A percentile compares a stretch with the other conserved stretches of the same genome.
Conservation (phyloP, 35 echinoderm and acorn worm species). For the Heliocidaris tuberculata region DNA sequence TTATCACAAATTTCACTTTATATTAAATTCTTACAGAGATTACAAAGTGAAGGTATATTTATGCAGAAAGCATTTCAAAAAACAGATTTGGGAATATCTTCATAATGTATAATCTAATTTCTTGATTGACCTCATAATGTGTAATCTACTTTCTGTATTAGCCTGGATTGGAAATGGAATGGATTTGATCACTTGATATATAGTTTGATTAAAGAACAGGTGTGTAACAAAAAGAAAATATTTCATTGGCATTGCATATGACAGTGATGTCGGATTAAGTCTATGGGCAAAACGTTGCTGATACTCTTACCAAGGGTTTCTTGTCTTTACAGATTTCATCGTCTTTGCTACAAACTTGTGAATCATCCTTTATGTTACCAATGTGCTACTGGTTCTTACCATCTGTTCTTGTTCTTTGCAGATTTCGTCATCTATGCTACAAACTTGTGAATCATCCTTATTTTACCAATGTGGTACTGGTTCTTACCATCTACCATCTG, state of each 20-base stretch:
- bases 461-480: constrained; percentile 93
- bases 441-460: constrained; percentile 82
- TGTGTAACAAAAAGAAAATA: too few species aligned
- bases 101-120: too few species aligned
- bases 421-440: constrained; percentile 82
- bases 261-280: too few species aligned
- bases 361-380: too few species aligned
- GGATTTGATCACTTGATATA: background rate
- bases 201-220: background rate
- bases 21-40: background rate
- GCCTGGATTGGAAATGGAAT: background rate
- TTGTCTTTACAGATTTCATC: too few species aligned
- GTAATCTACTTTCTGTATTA: background rate
- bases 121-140: too few species aligned
- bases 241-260: background rate
- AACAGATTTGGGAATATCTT: too few species aligned
- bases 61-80: background rate
- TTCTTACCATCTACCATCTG: constrained; percentile 58
- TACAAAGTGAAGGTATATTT: background rate
- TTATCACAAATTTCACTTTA: background rate
- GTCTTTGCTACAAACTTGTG: too few species aligned
- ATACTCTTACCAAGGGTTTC: too few species aligned
- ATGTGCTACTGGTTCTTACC: too few species aligned
- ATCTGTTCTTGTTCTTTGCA: background rate
- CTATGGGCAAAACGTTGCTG: too few species aligned